Evolutionary conservation across 2,797 vertebrate genomes (phyloP).

Genomic region (Luscinia luscinia): DNA sequence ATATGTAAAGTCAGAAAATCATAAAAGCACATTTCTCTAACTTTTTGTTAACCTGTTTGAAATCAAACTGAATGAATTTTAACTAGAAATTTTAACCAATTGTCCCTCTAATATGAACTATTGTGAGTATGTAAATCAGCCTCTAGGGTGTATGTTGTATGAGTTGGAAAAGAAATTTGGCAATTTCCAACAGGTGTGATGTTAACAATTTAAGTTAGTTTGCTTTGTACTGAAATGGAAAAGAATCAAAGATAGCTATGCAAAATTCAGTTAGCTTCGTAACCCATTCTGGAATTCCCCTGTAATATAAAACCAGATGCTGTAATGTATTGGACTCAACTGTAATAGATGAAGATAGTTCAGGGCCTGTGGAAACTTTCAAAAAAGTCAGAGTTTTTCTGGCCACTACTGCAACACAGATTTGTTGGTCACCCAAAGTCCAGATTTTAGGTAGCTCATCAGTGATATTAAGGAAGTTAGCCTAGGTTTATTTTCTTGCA

Average conservation of each 20-base stretch:
- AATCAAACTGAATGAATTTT: neutral
- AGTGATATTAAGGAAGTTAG: neutral
- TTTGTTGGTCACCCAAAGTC: neutral
- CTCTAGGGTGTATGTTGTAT: neutral
- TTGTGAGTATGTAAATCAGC: neutral
- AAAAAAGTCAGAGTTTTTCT: neutral
- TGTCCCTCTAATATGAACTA: neutral
- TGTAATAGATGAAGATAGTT: neutral
- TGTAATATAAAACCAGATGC: neutral
- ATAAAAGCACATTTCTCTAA: neutral
- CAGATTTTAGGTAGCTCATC: neutral
- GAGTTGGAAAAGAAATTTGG: neutral
- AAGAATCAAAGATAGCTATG: neutral
- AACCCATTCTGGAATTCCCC: neutral
- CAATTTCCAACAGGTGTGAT: neutral
- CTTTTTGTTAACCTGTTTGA: neutral
- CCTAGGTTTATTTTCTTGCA: neutral
- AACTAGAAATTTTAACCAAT: neutral
- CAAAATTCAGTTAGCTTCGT: too few relatives aligned
- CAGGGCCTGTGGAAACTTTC: neutral
- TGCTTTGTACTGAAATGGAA: neutral
- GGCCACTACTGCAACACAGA: neutral
- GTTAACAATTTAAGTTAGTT: neutral
- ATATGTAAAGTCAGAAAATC: neutral
- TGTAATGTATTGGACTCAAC: neutral